A percentile compares a stretch with the other conserved stretches of the same genome.
Evolutionary conservation across 1,140 invertebrate genomes (phyloP).

Genomic region (Saccostrea glomerata): DNA sequence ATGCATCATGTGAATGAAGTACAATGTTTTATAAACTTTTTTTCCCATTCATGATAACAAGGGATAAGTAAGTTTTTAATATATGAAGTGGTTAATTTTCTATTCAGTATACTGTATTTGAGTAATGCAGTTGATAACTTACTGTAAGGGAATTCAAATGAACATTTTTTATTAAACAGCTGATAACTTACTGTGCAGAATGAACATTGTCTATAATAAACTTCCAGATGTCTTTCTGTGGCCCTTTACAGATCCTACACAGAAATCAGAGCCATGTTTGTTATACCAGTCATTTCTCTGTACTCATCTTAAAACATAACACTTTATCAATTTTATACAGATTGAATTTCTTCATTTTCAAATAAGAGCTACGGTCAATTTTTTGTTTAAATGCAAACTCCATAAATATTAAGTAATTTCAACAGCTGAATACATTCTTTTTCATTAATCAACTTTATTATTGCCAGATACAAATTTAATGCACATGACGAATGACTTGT

Average conservation of each 20-base stretch:
- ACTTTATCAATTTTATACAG: background rate
- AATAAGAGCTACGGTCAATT: too few relatives aligned
- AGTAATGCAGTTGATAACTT: constrained; percentile 44
- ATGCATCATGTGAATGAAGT: background rate
- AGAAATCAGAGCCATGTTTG: background rate
- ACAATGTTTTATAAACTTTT: background rate
- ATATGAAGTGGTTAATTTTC: background rate
- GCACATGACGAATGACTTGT: too few relatives aligned
- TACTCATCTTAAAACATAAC: too few relatives aligned
- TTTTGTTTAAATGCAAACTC: too few relatives aligned
- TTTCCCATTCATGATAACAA: too few relatives aligned
- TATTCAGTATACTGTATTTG: constrained; percentile 47
- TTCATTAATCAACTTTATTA: too few relatives aligned
- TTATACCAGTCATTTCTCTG: too few relatives aligned
- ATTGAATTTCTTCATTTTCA: too few relatives aligned
- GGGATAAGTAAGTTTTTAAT: too few relatives aligned
- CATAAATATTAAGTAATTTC: too few relatives aligned
- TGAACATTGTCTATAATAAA: constrained; percentile 56
- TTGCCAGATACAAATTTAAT: too few relatives aligned
- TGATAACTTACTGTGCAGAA: constrained; percentile 58
- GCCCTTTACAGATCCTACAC: constrained; percentile 59
- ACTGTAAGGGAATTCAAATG: constrained; percentile 59
- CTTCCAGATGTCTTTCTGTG: constrained; percentile 59
- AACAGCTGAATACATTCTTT: too few relatives aligned
- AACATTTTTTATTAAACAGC: constrained; percentile 48